Conservation (phyloP, 2,888 invertebrate genomes). For the Chymomyza procnemis region DNA sequence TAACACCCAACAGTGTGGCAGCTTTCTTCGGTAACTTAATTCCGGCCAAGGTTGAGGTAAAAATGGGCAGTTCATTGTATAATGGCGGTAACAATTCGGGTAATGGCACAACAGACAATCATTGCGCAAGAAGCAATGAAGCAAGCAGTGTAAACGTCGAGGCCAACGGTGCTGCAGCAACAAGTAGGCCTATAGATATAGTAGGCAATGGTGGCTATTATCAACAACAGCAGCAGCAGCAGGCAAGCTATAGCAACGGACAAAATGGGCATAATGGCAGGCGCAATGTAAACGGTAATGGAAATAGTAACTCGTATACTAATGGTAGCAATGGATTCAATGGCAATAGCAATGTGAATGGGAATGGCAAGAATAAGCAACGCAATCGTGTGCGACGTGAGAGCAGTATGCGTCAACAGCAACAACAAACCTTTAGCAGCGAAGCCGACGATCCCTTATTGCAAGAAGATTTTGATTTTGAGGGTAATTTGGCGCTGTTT, state of each 20-base stretch:
- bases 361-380: slow-evolving; percentile 43
- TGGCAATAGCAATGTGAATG: slow-evolving; percentile 39
- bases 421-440: slow-evolving; percentile 75
- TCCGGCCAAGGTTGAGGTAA: slow-evolving; percentile 78
- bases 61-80: slow-evolving; percentile 56
- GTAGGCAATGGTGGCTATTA: slow-evolving; percentile 49
- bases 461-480: slow-evolving; percentile 92
- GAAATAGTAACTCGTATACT: slow-evolving; percentile 27
- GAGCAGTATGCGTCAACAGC: slow-evolving; percentile 68
- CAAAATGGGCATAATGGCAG: slow-evolving; percentile 18
- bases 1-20: slow-evolving; percentile 66
- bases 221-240: slow-evolving; percentile 61
- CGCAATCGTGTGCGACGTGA: slow-evolving; percentile 72
- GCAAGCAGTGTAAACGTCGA: slow-evolving; percentile 36
- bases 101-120: slow-evolving; percentile 47
- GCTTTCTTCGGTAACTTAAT: slow-evolving; percentile 76
- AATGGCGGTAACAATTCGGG: slow-evolving; percentile 26
- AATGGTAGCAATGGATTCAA: slow-evolving; percentile 21
- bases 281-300: slow-evolving; percentile 32
- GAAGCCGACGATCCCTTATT: slow-evolving; percentile 77
- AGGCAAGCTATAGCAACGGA: slow-evolving; percentile 41
- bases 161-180: slow-evolving; percentile 8
- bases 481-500: slow-evolving; percentile 94
- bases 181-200: slow-evolving; percentile 76
- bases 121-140: slow-evolving; percentile 62